These are phyloP conservation scores for Enteromius afrohamiltoni DNA, from an alignment of 2,797 vertebrate genomes.

Conservation along the genomic window DNA sequence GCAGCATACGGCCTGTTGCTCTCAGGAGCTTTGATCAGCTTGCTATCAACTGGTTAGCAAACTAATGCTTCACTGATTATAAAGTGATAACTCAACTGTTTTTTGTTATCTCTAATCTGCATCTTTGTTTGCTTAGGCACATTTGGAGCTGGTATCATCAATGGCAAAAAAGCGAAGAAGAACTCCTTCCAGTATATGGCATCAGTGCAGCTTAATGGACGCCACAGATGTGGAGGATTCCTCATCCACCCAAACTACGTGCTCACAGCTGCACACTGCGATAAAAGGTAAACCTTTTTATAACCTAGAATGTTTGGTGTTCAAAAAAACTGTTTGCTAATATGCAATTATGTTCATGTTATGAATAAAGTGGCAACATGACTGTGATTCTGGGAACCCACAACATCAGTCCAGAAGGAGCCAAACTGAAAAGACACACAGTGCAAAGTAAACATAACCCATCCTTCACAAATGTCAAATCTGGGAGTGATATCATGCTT, in stretches of 20 bases:
- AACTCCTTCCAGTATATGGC: conserved; percentile 58
- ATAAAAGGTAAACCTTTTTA: conserved; percentile 19
- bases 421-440: conserved; percentile 29
- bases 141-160: conserved; percentile 57
- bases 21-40: conserved; percentile 18
- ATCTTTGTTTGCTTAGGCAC: conserved; percentile 36
- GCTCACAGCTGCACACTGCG: conserved; percentile 63
- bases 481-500: conserved; percentile 62
- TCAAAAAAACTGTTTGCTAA: background rate
- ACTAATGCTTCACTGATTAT: background rate
- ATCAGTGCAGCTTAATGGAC: conserved; percentile 52
- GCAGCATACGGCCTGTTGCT: conserved; percentile 15
- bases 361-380: conserved; percentile 38
- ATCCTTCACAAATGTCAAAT: background rate
- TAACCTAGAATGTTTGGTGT: background rate
- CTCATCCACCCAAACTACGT: conserved; percentile 56
- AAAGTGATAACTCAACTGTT: background rate
- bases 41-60: conserved; percentile 31
- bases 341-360: background rate
- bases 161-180: conserved; percentile 54
- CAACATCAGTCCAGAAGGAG: conserved; percentile 17
- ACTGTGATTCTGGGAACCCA: conserved; percentile 61
- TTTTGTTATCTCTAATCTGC: background rate
- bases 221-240: conserved; percentile 61
- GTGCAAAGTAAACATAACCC: conserved; percentile 33